phyloP scores from a whole-genome alignment of 2,113 vertebrate species.

The Scartelaos histophorus region DNA sequence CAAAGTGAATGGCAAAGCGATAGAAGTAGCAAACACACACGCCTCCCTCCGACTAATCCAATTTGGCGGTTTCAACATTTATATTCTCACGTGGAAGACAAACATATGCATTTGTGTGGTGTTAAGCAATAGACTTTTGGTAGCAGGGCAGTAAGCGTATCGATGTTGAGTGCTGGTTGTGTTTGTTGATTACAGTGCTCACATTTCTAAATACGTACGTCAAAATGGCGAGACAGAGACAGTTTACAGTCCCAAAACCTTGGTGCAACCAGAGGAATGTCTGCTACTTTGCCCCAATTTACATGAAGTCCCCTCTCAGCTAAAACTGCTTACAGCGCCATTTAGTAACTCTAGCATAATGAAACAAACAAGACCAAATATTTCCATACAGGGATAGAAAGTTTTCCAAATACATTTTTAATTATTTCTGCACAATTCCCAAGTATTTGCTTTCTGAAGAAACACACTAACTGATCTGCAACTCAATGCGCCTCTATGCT shows the following conservation, averaged over 20 bases:
- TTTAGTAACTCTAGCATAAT: constrained; percentile 14
- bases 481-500: constrained; percentile 99
- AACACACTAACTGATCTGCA: constrained; percentile 97
- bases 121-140: constrained; percentile 4
- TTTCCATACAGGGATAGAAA: constrained; percentile 3
- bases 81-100: constrained; percentile 25
- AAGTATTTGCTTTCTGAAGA: constrained; percentile 56
- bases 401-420: constrained; percentile 27
- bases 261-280: constrained; percentile 70
- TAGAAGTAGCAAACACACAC: constrained; percentile 19
- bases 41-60: constrained; percentile 39
- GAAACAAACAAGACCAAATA: constrained; percentile 6
- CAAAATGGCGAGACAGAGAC: constrained; percentile 46
- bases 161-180: constrained; percentile 26
- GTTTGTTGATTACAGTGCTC: constrained; percentile 9
- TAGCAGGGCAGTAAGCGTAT: constrained; percentile 18
- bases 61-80: constrained; percentile 48
- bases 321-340: constrained; percentile 36
- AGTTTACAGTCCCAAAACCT: constrained; percentile 52
- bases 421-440: constrained; percentile 42
- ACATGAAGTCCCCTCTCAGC: constrained; percentile 45
- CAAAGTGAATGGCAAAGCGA: constrained; percentile 7
- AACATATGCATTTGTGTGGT: constrained; percentile 9
- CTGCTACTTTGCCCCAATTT: constrained; percentile 61
- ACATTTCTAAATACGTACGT: constrained; percentile 34